Base-by-base conservation (phyloP, 2,113 vertebrate species). In the Ammodytes marinus region DNA sequence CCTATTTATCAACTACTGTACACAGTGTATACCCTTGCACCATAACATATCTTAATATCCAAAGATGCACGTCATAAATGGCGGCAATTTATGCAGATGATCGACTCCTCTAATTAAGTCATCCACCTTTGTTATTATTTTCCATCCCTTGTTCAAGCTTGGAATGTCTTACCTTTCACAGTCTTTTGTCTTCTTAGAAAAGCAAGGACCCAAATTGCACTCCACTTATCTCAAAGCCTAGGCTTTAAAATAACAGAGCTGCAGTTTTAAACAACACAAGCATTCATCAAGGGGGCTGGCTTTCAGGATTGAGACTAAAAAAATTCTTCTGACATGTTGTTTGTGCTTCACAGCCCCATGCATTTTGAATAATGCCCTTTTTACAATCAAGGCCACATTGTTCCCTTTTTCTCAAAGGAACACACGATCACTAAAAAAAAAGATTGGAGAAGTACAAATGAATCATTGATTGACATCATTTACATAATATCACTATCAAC, bases 221-320 rank as follows among this genome's bases (percentile, higher is more conserved):
- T 0, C 59, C 76, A 84, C 79, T 87, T 87, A 78, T 84, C 79
- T 82, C 75, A 80, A 80, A 84, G 27, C n/a, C 49, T 46, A 43
- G 58, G 69, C 80, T 84, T 77, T 9, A 66, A 76, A 66, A 90
- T 27, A 86, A 65, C 71, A 85, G 27, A 88, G 76, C 54, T 35
- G 39, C 49, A 0, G 13, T 47, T 84, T 79, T 49, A 47, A 59
- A 49, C 82, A 79, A 85, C 68, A 88, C 76, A 82, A 61, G 69
- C 76, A 55, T 13, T 60, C 64, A 59, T 86, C 83, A 74, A 35
- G 39, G 69, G 12, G 69, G 27, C 46, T 9, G 58, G 57, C 79
- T 78, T 84, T 79, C 10, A 64, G 67, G 59, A 35, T 66, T 27
- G 27, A 27, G 74, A 79, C 79, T 11, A 73, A 43, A 19, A 76